A percentile compares a stretch with the other conserved stretches of the same genome.
These are phyloP conservation scores for Metalampra italica DNA, from an alignment of 2,888 invertebrate genomes.

Conservation along the genomic window DNA sequence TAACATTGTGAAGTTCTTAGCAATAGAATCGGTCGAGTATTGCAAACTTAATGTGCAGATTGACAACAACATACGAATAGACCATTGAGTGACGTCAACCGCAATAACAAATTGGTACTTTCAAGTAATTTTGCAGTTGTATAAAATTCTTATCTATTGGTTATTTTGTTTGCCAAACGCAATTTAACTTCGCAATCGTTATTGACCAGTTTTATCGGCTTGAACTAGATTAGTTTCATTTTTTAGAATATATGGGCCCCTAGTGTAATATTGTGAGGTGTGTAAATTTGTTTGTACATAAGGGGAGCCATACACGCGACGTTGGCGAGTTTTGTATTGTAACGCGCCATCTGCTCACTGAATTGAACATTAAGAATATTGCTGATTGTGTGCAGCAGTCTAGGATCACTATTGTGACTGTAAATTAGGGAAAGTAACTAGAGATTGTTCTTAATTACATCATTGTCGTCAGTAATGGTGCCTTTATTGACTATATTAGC, in stretches of 20 bases:
- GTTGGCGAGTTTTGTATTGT: not conserved
- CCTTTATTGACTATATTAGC: not conserved
- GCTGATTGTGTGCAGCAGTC: not conserved
- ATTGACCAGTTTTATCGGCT: too few relatives aligned
- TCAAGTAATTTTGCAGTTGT: too few relatives aligned
- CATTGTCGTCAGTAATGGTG: not conserved
- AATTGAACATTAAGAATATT: not conserved
- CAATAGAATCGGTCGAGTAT: too few relatives aligned
- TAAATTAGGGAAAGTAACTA: conserved; percentile 23
- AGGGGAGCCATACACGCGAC: conserved; percentile 36
- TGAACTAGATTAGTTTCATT: conserved; percentile 33
- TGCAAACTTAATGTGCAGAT: too few relatives aligned
- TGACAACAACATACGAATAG: too few relatives aligned
- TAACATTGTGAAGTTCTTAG: conserved; percentile 26
- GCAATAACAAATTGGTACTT: too few relatives aligned
- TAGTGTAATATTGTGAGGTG: conserved; percentile 33
- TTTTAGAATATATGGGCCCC: conserved; percentile 40
- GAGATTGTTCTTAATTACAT: conserved; percentile 25
- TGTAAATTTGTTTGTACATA: conserved; percentile 27
- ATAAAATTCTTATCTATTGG: too few relatives aligned
- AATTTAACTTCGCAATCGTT: not conserved
- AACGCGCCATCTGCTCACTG: not conserved
- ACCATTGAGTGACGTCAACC: too few relatives aligned
- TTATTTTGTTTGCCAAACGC: too few relatives aligned
- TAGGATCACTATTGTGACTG: conserved; percentile 17